These are phyloP conservation scores for Acipenser oxyrinchus DNA, from an alignment of 2,797 vertebrate species.

Conservation along the genomic window DNA sequence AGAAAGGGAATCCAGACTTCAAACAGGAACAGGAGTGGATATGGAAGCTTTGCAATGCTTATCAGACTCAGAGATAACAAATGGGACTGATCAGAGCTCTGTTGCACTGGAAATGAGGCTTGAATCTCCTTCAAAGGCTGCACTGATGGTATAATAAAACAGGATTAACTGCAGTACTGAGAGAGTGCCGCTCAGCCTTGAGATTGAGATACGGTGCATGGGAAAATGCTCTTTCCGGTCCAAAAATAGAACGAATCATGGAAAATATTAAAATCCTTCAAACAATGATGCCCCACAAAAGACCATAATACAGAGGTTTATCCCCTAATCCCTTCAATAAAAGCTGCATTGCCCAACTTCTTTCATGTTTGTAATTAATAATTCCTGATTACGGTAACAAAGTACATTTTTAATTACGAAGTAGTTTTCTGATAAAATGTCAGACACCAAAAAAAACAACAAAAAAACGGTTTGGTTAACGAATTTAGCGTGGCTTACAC, in stretches of 20 bases:
- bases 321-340: no score
- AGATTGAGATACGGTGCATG: neutral
- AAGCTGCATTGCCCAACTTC: no score
- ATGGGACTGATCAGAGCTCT: slow-evolving; percentile 23
- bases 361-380: no score
- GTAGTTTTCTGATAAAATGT: no score
- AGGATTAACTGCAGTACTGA: slow-evolving; percentile 5
- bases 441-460: no score
- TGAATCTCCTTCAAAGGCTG: slow-evolving; percentile 22
- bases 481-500: no score
- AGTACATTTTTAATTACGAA: no score
- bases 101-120: slow-evolving; percentile 9
- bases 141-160: slow-evolving; percentile 11
- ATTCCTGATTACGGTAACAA: no score
- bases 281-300: no score
- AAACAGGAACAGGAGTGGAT: slow-evolving; percentile 18
- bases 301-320: no score
- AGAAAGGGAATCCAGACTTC: slow-evolving; percentile 23
- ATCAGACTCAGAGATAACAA: slow-evolving; percentile 26
- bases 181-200: neutral
- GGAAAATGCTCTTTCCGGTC: slow-evolving; percentile 1
- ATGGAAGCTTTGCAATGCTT: slow-evolving; percentile 19
- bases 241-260: neutral
- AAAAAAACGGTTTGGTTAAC: no score
- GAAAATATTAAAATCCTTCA: no score